Evolutionary conservation across 2,113 vertebrate species (phyloP), one percentile per base, ranked within the genome.

Genomic region (Chaetodon auriga): DNA sequence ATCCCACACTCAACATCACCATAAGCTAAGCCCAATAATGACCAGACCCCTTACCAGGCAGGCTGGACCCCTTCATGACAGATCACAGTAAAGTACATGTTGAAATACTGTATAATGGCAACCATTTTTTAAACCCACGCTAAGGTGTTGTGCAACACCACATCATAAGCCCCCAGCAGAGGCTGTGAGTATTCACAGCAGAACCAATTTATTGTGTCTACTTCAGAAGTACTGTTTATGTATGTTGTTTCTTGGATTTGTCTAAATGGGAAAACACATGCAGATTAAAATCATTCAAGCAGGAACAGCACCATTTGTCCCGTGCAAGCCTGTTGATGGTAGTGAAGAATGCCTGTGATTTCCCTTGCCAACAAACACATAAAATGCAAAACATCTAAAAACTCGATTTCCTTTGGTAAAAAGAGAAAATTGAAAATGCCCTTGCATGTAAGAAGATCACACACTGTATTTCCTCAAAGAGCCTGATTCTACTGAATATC

Each of bases 401-500:
- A 80, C 36, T 36, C 78, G 73, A 92, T 89, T 90, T 88, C 69
- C 84, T 90, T 88, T 80, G 85, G 72, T 88, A 70, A 54, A 85
- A 72, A 71, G 46, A 84, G 76, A 75, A 87, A 89, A 88, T 71
- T 81, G 84, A 91, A 91, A 90, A 90, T 80, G 72, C 80, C 63
- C 66, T 80, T 23, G n/a, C 68, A 69, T 83, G 80, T 71, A 63
- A 81, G 65, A 21, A 83, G 76, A 89, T 86, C 84, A 87, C 66
- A 81, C 57, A 60, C 43, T 68, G 68, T 61, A 21, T 41, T 30
- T 60, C 66, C 83, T 91, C 71, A 80, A 72, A 86, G 53, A 68
- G 75, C 19, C 69, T 6, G 43, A 76, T 82, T 82, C 74, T 19
- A 36, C 38, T 54, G 62, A 78, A 75, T n/a, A 82, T 25, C 70